phyloP scores from a whole-genome alignment of 2,797 vertebrate genomes.

The Cyclura pinguis region DNA sequence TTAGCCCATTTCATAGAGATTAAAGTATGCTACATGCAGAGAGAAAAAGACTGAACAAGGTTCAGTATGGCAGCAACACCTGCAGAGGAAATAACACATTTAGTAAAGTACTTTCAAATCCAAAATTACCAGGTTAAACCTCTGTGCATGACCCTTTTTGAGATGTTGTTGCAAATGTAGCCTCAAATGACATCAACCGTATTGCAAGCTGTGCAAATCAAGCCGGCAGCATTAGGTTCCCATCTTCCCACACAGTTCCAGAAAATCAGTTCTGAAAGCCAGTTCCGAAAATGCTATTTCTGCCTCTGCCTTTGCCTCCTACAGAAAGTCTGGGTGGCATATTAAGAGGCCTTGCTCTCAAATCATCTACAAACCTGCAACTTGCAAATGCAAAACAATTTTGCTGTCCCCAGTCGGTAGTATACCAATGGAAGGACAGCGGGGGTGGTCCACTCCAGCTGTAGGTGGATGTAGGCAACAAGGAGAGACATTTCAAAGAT shows the following conservation, averaged over 20 bases:
- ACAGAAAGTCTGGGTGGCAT: constrained; percentile 60
- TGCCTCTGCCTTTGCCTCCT: constrained; percentile 45
- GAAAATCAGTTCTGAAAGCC: constrained; percentile 31
- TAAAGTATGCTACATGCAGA: background rate
- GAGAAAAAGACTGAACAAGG: background rate
- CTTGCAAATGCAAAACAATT: constrained; percentile 61
- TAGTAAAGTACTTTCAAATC: constrained; percentile 32
- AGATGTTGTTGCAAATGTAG: background rate
- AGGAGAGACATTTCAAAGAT: too few species aligned
- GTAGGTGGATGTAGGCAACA: too few species aligned
- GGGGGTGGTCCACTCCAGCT: too few species aligned
- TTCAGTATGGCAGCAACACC: constrained; percentile 4
- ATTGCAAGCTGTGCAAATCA: constrained; percentile 11
- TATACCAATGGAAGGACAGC: too few species aligned
- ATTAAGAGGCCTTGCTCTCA: constrained; percentile 57
- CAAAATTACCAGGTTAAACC: constrained; percentile 29
- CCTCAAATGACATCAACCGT: background rate
- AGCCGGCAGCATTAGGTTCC: constrained; percentile 25
- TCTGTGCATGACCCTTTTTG: background rate
- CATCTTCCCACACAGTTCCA: constrained; percentile 30
- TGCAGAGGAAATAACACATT: constrained; percentile 37
- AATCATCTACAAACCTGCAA: constrained; percentile 59
- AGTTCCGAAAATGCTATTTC: constrained; percentile 38
- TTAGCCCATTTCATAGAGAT: constrained; percentile 10
- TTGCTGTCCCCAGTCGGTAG: background rate